Conservation (phyloP, 2,113 vertebrate genomes). For the Amphiprion percula region DNA sequence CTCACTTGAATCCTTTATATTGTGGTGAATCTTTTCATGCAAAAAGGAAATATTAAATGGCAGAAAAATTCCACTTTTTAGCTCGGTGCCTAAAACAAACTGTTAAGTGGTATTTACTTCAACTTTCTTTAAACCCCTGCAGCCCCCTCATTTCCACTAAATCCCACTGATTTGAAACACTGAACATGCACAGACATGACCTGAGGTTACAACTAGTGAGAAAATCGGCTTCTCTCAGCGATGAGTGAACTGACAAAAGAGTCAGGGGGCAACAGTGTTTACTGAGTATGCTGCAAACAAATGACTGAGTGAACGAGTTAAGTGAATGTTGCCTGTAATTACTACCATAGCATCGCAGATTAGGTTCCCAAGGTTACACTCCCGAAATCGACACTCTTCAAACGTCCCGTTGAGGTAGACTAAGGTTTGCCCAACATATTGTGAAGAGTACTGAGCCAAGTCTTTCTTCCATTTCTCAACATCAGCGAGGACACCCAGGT, state of each 20-base stretch:
- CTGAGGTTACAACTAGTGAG: background rate
- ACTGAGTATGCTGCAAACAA: background rate
- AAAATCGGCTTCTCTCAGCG: no score
- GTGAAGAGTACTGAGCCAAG: conserved; percentile 85
- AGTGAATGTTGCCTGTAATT: background rate
- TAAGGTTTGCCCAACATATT: conserved; percentile 88
- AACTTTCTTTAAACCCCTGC: background rate
- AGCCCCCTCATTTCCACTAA: background rate
- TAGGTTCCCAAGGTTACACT: conserved; percentile 95
- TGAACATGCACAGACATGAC: background rate
- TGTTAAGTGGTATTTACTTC: no score
- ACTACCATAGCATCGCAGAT: conserved; percentile 94
- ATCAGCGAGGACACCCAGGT: conserved; percentile 85
- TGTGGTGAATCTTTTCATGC: conserved; percentile 87
- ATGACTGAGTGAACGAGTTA: background rate
- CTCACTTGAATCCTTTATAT: conserved; percentile 82
- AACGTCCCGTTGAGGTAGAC: conserved; percentile 92
- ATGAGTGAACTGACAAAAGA: no score
- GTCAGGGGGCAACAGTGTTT: background rate
- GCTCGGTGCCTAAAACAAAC: no score
- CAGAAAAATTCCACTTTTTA: background rate
- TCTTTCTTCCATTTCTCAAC: conserved; percentile 85
- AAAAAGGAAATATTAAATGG: background rate
- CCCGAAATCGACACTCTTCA: conserved; percentile 88
- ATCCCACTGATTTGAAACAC: background rate